Conservation (phyloP, 2,113 vertebrate species). For the Apodemus sylvaticus region DNA sequence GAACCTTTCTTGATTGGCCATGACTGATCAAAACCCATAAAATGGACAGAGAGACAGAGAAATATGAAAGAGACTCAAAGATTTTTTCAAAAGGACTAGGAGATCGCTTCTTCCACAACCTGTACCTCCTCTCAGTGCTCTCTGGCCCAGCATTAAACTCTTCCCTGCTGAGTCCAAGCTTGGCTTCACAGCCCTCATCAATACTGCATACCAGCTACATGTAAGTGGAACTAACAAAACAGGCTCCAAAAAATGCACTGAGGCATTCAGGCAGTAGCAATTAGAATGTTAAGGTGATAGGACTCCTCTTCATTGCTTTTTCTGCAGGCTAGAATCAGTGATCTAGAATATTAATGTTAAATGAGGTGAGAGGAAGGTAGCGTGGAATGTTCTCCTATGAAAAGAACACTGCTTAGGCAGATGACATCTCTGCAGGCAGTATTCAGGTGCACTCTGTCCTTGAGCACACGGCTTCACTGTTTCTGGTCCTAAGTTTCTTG, state of each 20-base stretch:
- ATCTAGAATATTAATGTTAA: background rate
- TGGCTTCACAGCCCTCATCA: background rate
- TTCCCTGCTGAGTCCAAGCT: background rate
- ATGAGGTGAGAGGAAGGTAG: background rate
- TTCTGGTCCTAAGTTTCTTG: background rate
- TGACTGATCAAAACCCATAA: slow-evolving; percentile 44
- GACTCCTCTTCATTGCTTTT: background rate
- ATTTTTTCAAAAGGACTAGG: background rate
- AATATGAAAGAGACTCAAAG: background rate
- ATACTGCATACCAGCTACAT: too few relatives aligned
- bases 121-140: background rate
- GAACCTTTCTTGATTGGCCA: slow-evolving; percentile 47
- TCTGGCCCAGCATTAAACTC: rapidly evolving
- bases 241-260: background rate
- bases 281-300: background rate
- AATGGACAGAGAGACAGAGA: background rate
- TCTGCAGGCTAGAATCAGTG: background rate
- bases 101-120: background rate
- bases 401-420: background rate
- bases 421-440: background rate
- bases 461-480: background rate
- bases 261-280: background rate
- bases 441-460: background rate
- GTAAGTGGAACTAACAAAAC: background rate
- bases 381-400: background rate